Base-by-base conservation (phyloP, 1,140 invertebrate genomes). In the Camponotus pennsylvanicus region DNA sequence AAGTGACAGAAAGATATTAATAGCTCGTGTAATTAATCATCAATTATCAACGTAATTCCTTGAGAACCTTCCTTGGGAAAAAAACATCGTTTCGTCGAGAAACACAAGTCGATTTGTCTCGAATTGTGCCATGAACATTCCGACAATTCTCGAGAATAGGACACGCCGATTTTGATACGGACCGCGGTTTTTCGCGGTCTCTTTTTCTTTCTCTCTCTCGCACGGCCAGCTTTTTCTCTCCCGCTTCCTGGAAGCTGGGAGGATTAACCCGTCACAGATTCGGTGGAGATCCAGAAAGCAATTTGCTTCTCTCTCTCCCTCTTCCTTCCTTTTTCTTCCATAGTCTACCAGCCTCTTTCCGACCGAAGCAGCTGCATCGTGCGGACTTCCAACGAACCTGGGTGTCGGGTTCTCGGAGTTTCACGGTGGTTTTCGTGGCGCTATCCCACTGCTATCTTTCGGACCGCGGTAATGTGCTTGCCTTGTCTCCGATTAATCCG, bases 401-500 rank as follows among this genome's bases (percentile, higher is more conserved):
- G 78, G 91, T 89, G 89, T 91, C 90, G 91, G 86, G 82, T 92
- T 92, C 92, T 93, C 69, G 91, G 87, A 85, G 90, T 92, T 91
- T 92, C 93, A 93, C 85, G 93, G 92, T 93, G 92, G 91, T 91
- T 92, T 83, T 89, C 86, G 86, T 92, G 91, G 89, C 90, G 91
- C 91, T 93, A 92, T 93, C 91, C 89, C 69, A 66, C 66, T 8
- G 85, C 87, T 89, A 86, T 89, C 88, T 89, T 42, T 78, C 89
- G 61, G 85, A 85, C 86, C 79, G 73, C 90, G 90, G 93, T 94
- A 95, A 95, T 95, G 94, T 92, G 93, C 92, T 94, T 95, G 92
- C 93, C 94, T 94, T 94, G 94, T 95, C 93, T 91, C 89, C 91
- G 94, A 95, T 95, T 94, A 94, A 95, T 95, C 93, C 92, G 89